These are phyloP conservation scores for Ectemnius cavifrons DNA, from an alignment of 2,888 invertebrate species.

Conservation along the genomic window DNA sequence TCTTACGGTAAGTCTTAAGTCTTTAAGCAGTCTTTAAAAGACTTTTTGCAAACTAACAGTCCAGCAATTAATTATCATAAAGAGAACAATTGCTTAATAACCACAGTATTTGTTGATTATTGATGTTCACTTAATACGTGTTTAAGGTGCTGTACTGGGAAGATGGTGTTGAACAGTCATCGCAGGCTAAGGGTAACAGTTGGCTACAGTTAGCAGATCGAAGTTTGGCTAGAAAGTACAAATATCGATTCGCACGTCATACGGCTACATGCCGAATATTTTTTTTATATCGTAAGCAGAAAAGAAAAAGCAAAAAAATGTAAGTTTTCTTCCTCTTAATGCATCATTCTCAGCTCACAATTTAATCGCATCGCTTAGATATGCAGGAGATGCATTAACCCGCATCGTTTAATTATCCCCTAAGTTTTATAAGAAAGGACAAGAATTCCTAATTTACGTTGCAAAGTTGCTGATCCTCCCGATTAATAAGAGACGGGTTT, in stretches of 20 bases:
- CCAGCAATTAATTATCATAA: not conserved
- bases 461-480: conserved; percentile 25
- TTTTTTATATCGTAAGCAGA: conserved; percentile 30
- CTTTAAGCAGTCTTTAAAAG: too few relatives aligned
- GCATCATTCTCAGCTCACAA: conserved; percentile 38
- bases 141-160: conserved; percentile 82
- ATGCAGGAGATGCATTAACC: conserved; percentile 18
- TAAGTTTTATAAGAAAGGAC: conserved; percentile 38
- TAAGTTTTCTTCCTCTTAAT: conserved; percentile 36
- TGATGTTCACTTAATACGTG: conserved; percentile 37
- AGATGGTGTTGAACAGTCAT: conserved; percentile 67
- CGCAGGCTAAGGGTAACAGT: conserved; percentile 32
- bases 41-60: not conserved
- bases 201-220: conserved; percentile 39
- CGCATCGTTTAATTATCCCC: conserved; percentile 24
- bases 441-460: conserved; percentile 29
- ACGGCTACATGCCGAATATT: conserved; percentile 23
- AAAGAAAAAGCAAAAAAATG: conserved; percentile 28
- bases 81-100: too few relatives aligned
- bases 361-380: conserved; percentile 4
- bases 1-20: conserved; percentile 39
- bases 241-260: conserved; percentile 45
- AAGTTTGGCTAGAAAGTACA: conserved; percentile 53
- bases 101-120: not conserved
- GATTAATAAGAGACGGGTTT: conserved; percentile 28